phyloP scores from a whole-genome alignment of 2,113 vertebrate genomes.

The Opisthocomus hoazin region DNA sequence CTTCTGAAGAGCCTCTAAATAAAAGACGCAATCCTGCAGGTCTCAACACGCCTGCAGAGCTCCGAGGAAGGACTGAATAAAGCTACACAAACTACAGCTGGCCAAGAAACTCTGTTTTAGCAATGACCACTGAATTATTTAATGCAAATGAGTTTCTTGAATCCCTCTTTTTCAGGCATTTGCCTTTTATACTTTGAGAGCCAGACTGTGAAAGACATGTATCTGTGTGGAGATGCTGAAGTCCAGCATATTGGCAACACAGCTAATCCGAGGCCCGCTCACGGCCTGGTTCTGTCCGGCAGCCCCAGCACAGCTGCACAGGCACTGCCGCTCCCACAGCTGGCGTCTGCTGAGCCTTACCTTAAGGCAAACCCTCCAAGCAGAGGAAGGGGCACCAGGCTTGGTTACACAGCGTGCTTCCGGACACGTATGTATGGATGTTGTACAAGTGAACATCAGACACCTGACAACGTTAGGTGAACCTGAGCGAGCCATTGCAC shows the following conservation, averaged over 20 bases:
- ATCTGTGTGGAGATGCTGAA: not conserved
- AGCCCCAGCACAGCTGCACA: not conserved
- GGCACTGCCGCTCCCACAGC: not conserved
- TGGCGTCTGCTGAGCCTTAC: not conserved
- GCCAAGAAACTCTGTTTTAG: not conserved
- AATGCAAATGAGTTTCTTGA: not conserved
- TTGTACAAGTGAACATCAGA: not conserved
- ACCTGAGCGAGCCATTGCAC: not conserved
- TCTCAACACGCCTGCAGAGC: not conserved
- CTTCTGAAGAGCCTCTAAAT: not conserved
- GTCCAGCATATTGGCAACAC: not conserved
- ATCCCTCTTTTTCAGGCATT: not conserved
- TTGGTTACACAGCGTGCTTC: not conserved
- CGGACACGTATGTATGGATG: rapidly evolving
- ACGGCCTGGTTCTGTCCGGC: not conserved
- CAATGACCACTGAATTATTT: not conserved
- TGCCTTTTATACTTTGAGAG: not conserved
- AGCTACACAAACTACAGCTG: not conserved
- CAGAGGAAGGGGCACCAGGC: not conserved
- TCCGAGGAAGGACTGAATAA: not conserved
- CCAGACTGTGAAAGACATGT: not conserved
- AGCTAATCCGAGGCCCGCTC: not conserved
- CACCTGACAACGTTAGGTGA: not conserved
- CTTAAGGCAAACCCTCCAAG: not conserved
- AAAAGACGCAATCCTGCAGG: not conserved